Percentiles rank a stretch among this genome's conserved stretches.
Evolutionary conservation across 2,797 vertebrate genomes (phyloP).

Genomic region (Atherinosoma microstoma): DNA sequence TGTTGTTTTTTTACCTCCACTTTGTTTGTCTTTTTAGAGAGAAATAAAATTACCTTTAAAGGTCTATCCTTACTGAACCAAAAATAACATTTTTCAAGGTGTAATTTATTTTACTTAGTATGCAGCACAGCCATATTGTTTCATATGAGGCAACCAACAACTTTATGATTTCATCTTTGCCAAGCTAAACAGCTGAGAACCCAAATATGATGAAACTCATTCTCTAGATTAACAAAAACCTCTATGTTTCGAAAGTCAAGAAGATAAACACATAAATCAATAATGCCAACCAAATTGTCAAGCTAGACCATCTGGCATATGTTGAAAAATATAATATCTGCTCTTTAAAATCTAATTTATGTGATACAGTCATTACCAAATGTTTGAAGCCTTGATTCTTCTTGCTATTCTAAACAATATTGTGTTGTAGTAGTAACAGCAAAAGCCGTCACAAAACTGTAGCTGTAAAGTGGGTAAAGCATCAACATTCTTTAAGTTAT

Average conservation of each 20-base stretch:
- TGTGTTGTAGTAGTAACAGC: conserved; percentile 79
- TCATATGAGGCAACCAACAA: conserved; percentile 51
- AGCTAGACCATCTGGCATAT: conserved; percentile 88
- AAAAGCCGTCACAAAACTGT: conserved; percentile 76
- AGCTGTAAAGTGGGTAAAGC: conserved; percentile 73
- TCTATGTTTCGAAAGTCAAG: conserved; percentile 65
- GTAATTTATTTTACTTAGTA: conserved; percentile 3
- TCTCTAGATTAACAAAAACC: conserved; percentile 71
- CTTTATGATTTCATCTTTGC: conserved; percentile 66
- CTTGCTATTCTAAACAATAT: conserved; percentile 85
- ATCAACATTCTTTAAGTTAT: conserved; percentile 70
- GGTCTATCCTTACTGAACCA: neutral
- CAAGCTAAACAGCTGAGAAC: conserved; percentile 76
- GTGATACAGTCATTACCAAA: conserved; percentile 79
- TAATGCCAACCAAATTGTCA: conserved; percentile 77
- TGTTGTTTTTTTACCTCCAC: neutral
- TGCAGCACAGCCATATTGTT: neutral
- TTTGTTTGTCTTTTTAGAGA: conserved; percentile 18
- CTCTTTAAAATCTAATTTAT: conserved; percentile 85
- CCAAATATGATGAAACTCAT: conserved; percentile 74
- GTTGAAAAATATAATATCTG: conserved; percentile 82
- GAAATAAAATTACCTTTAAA: conserved; percentile 43
- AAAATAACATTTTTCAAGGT: neutral
- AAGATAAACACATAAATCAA: conserved; percentile 79
- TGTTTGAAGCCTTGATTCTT: conserved; percentile 82